phyloP scores from a whole-genome alignment of 2,797 vertebrate genomes.

The Tapirus indicus region DNA sequence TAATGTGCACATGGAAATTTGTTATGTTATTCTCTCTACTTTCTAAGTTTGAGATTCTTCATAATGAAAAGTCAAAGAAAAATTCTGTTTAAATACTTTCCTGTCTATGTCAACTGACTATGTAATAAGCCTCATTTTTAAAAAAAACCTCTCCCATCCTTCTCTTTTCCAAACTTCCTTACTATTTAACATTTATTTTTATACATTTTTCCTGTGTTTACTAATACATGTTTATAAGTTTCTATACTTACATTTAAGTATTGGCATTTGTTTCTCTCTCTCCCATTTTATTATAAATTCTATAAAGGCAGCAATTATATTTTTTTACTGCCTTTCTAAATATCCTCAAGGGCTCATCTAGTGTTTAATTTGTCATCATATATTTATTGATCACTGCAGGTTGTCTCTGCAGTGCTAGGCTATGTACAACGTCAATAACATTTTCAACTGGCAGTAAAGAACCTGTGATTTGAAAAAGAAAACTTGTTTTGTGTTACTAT shows the following conservation, averaged over 20 bases:
- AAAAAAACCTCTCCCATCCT: background rate
- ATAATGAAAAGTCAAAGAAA: conserved; percentile 47
- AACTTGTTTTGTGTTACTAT: conserved; percentile 37
- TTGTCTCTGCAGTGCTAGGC: background rate
- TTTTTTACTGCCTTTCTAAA: conserved; percentile 57
- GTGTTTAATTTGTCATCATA: conserved; percentile 23
- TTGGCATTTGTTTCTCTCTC: background rate
- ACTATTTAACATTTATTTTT: conserved; percentile 44
- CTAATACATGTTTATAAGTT: conserved; percentile 31
- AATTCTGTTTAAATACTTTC: conserved; percentile 43
- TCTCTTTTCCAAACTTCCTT: conserved; percentile 42
- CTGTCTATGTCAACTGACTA: conserved; percentile 11
- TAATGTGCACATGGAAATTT: background rate
- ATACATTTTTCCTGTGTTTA: conserved; percentile 47
- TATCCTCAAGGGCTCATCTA: background rate
- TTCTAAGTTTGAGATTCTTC: conserved; percentile 30
- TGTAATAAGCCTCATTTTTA: background rate
- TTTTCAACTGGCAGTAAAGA: conserved; percentile 47
- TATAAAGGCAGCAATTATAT: conserved; percentile 7
- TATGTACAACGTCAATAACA: background rate
- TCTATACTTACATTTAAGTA: conserved; percentile 47
- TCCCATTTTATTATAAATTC: conserved; percentile 55
- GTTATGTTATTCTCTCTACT: background rate
- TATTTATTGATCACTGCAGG: conserved; percentile 15
- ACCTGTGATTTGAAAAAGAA: conserved; percentile 33